Evolutionary conservation across 2,113 vertebrate genomes (phyloP), one percentile per base, ranked within the genome.

Genomic region (Callocephalon fimbriatum): DNA sequence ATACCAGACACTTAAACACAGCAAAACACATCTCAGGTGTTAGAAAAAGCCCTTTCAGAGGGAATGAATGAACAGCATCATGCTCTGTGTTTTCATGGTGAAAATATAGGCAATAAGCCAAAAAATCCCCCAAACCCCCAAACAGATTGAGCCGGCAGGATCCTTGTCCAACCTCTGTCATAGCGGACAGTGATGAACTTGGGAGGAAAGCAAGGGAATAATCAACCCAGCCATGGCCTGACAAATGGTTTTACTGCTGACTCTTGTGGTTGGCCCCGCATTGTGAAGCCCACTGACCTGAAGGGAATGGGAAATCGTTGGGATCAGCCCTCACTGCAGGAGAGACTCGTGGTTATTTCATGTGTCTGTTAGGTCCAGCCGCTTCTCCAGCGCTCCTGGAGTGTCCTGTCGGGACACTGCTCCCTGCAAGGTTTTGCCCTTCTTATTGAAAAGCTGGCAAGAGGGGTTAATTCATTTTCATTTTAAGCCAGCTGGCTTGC

Each of bases 241-340:
- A 86, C 35, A 63, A 6, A 68, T 16, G 51, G 19, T 42, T 75
- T 84, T 21, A 5, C 38, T 86, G 72, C 12, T 47, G 73, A 31
- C 26, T 72, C 73, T 48, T 58, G 47, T 67, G 83, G 15, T 23
- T 84, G 70, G 81, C 86, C 86, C 80, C 26, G 50, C 48, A 3
- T 73, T 79, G 10, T 27, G 37, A 61, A 91, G 58, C 66, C 73
- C 77, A 68, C 38, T 97, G 96, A 95, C 94, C 95, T 95, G 94
- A 88, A 96, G 88, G 92, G 86, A 92, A 89, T 92, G 86, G 80
- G 90, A 87, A 95, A 95, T 95, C 19, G 4, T 90, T 92, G 61
- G 17, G 62, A 86, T 91, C 47, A 45, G 61, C 78, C 47, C 65
- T 75, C 47, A 67, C 47, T 72, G 88, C 83, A 63, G 86, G 5